phyloP scores from a whole-genome alignment of 2,888 invertebrate genomes.

The Apamea sordens region DNA sequence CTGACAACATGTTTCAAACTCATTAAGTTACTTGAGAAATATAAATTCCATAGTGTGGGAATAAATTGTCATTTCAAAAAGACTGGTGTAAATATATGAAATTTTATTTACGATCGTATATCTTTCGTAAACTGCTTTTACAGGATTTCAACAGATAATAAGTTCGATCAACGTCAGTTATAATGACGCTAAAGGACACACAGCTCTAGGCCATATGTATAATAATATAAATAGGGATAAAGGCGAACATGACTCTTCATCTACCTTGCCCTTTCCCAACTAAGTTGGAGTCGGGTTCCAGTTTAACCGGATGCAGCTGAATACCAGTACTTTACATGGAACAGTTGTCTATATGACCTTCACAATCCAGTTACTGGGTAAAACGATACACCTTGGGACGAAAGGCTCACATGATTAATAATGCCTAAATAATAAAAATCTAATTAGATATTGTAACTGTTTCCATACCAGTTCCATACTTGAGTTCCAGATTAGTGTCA shows the following conservation, averaged over 20 bases:
- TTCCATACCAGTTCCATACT: conserved; percentile 77
- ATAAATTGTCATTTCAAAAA: neutral
- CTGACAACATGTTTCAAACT: neutral
- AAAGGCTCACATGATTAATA: neutral
- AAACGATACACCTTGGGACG: neutral
- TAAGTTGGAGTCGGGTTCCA: neutral
- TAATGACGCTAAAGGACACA: neutral
- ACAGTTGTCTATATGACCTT: neutral
- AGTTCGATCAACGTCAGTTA: neutral
- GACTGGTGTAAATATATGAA: neutral
- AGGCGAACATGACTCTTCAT: neutral
- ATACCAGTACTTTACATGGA: neutral
- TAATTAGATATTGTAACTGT: neutral
- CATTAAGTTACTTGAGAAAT: neutral
- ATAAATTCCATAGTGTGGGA: neutral
- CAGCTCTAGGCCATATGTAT: neutral
- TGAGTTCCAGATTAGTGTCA: conserved; percentile 75
- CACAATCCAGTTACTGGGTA: neutral
- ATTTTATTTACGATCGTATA: neutral
- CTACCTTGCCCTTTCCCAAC: neutral
- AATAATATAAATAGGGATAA: neutral
- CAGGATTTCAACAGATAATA: too few species aligned
- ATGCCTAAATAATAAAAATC: neutral
- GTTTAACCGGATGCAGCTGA: too few species aligned
- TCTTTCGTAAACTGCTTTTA: neutral